Evolutionary conservation across 2,797 vertebrate species (phyloP), one percentile per base, ranked within the genome.

Genomic region (Sparidentex hasta): DNA sequence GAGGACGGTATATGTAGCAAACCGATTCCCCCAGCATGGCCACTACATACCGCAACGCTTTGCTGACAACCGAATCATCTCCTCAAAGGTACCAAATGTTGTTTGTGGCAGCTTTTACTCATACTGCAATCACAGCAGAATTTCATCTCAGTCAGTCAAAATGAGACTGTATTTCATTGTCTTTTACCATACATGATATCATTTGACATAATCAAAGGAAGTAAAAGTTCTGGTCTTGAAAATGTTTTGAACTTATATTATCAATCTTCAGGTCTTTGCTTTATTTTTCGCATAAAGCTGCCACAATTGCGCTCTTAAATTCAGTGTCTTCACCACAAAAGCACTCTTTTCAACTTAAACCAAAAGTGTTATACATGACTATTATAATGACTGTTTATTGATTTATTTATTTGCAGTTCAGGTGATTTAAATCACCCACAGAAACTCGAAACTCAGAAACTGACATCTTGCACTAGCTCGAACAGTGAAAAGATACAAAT

Each of bases 31-130:
- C 68, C 96, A 97, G 88, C 94, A 97, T 92, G 97, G 96, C 85
- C 97, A 98, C 95, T 99, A 99, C 63, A 83, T 97, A 90, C 98
- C 97, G 72, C 98, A 98, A 88, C 97, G 97, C 91, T 99, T 98
- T 93, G 96, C 97, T 1, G 98, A 99, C 92, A 99, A 99, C 94
- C 94, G 97, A 88, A 99, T 99, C 88, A 97, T 99, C 92, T 99
- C 98, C 81, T 99, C 98, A 78, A 99, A 99, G 96, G 98, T 99
- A 96, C 41, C 4, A 3, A 38, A 56, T 51, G 20, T 43, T 63
- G 12, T n/a, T 50, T 4, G 7, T 70, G 21, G 5, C 29, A 25
- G 1, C n/a, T 2, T 64, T 47, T 33, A 11, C 11, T 11, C 25
- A 7, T 27, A 3, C 6, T 55, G 41, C 56, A 33, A 17, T 50